A percentile compares a stretch with the other conserved stretches of the same genome.
phyloP scores from a whole-genome alignment of 37 sponge, comb jelly and placozoan genomes.

The Ephydatia muelleri region DNA sequence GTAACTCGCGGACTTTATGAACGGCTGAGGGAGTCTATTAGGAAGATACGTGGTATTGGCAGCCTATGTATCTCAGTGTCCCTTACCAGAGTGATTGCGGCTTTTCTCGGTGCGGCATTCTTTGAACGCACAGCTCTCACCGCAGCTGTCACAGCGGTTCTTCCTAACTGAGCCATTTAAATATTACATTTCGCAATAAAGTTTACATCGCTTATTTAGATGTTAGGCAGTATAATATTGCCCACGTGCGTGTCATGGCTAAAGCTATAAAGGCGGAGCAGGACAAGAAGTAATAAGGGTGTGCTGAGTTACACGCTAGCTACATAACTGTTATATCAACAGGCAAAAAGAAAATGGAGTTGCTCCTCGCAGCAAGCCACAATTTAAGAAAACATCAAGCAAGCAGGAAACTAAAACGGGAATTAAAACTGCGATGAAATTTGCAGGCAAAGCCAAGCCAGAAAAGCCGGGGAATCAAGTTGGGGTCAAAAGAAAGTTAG shows the following conservation, averaged over 20 bases:
- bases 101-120: not conserved
- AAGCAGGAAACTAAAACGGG: not conserved
- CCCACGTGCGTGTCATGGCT: not conserved
- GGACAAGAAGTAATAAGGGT: not conserved
- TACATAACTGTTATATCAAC: not conserved
- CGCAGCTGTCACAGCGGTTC: not conserved
- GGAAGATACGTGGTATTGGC: not conserved
- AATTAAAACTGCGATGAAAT: not conserved
- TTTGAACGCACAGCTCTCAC: not conserved
- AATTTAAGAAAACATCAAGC: not conserved
- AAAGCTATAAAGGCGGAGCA: not conserved
- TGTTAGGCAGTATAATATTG: not conserved
- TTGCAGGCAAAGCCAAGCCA: not conserved
- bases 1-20: conserved; percentile 46
- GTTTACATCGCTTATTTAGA: not conserved
- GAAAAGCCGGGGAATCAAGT: not conserved
- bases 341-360: not conserved
- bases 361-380: not conserved
- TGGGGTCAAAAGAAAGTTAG: not conserved
- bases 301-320: not conserved
- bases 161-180: not conserved
- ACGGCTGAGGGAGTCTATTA: conserved; percentile 80
- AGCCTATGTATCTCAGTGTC: not conserved
- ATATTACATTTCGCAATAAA: not conserved
- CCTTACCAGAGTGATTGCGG: not conserved